Conservation (phyloP, 2,888 invertebrate genomes). For the Parnassius glacialis region DNA sequence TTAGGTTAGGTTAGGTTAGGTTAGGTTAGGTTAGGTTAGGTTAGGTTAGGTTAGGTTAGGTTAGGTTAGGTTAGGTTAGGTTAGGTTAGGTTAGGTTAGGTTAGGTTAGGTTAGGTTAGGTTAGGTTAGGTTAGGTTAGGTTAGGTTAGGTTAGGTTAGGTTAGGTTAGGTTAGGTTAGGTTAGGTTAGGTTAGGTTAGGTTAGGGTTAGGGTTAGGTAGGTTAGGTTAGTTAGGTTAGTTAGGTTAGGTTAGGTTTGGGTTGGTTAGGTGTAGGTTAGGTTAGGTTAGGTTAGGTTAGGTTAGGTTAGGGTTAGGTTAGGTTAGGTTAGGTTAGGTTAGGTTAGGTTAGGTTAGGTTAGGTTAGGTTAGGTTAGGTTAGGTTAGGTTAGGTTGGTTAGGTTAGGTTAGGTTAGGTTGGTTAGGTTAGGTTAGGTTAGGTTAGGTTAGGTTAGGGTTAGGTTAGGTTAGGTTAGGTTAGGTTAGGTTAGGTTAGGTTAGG, state of each 20-base stretch:
- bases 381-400: conserved; percentile 7
- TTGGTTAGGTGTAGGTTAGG: conserved; percentile 38
- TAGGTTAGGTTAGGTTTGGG: conserved; percentile 37
- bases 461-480: conserved; percentile 9
- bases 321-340: conserved; percentile 35
- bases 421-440: conserved; percentile 7
- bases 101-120: conserved; percentile 30
- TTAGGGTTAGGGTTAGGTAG: conserved; percentile 39
- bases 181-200: conserved; percentile 39
- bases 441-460: conserved; percentile 17
- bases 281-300: conserved; percentile 37
- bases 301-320: conserved; percentile 32
- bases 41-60: conserved; percentile 36
- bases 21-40: conserved; percentile 23
- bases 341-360: conserved; percentile 37
- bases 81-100: conserved; percentile 34
- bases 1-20: conserved; percentile 20
- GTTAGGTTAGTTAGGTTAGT: conserved; percentile 37
- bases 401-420: neutral
- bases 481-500: conserved; percentile 7
- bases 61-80: conserved; percentile 34
- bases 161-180: conserved; percentile 39
- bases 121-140: conserved; percentile 34
- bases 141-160: conserved; percentile 36
- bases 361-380: conserved; percentile 36